Percentiles rank a stretch among this genome's conserved stretches.
phyloP scores from a whole-genome alignment of 2,113 vertebrate genomes.

The Stercorarius parasiticus region DNA sequence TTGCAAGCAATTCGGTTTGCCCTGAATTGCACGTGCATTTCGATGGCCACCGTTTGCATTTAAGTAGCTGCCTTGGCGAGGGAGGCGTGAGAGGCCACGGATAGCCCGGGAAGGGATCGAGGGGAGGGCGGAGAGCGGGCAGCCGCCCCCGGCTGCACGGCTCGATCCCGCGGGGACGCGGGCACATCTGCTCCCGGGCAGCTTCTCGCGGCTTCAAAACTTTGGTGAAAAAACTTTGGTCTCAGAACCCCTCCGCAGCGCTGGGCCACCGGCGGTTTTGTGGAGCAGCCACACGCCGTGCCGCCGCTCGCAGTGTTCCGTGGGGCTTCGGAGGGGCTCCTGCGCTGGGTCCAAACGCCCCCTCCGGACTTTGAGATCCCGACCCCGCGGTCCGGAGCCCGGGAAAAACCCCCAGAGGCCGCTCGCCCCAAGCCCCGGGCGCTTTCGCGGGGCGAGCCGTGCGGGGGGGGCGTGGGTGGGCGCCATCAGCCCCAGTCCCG shows the following conservation, averaged over 20 bases:
- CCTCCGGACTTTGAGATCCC: neutral
- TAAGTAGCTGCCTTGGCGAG: neutral
- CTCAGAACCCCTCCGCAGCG: rapidly evolving
- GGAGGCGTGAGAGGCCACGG: neutral
- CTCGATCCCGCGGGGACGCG: neutral
- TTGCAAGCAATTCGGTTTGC: neutral
- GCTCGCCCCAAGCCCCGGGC: neutral
- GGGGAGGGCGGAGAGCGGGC: neutral
- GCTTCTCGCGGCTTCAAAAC: neutral
- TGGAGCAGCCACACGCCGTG: neutral
- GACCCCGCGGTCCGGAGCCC: neutral
- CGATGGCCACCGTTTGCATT: neutral
- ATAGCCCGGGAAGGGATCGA: neutral
- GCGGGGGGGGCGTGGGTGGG: too few relatives aligned
- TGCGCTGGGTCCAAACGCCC: neutral
- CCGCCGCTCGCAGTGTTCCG: neutral
- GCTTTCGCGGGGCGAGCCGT: neutral
- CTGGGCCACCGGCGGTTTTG: neutral
- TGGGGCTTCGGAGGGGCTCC: neutral
- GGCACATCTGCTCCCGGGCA: neutral
- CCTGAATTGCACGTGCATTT: neutral
- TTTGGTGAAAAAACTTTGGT: neutral
- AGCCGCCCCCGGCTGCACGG: too few relatives aligned
- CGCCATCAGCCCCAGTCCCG: neutral
- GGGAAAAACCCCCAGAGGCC: neutral